phyloP scores from a whole-genome alignment of 2,113 vertebrate genomes.

The Shinisaurus crocodilurus region DNA sequence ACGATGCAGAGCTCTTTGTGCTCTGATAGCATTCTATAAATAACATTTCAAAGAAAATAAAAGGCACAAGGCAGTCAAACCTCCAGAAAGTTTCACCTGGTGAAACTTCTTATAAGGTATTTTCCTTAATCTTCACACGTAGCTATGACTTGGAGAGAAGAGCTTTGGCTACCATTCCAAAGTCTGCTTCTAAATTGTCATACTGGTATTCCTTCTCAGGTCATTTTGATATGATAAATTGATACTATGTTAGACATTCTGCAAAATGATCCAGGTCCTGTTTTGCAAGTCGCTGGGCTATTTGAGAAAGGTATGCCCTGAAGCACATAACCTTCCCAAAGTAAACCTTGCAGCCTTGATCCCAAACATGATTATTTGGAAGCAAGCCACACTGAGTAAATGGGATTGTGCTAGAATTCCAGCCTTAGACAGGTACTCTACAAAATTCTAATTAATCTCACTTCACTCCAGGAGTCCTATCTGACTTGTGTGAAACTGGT shows the following conservation, averaged over 20 bases:
- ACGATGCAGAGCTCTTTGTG: background rate
- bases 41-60: background rate
- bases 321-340: background rate
- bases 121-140: constrained; percentile 33
- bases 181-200: background rate
- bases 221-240: background rate
- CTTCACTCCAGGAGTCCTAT: background rate
- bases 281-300: background rate
- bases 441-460: background rate
- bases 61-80: constrained; percentile 10
- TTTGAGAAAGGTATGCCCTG: background rate
- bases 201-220: constrained; percentile 34
- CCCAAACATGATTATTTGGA: background rate
- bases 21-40: constrained; percentile 5
- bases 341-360: background rate
- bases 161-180: background rate
- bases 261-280: background rate
- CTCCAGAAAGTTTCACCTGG: constrained; percentile 20
- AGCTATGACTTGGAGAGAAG: constrained; percentile 27
- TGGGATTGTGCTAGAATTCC: background rate
- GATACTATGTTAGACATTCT: constrained; percentile 8
- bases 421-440: background rate
- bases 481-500: background rate
- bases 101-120: constrained; percentile 34
- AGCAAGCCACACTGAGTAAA: no score